A percentile compares a stretch with the other conserved stretches of the same genome.
phyloP scores from a whole-genome alignment of 2,888 invertebrate genomes.

The Acanthopleura granulata region DNA sequence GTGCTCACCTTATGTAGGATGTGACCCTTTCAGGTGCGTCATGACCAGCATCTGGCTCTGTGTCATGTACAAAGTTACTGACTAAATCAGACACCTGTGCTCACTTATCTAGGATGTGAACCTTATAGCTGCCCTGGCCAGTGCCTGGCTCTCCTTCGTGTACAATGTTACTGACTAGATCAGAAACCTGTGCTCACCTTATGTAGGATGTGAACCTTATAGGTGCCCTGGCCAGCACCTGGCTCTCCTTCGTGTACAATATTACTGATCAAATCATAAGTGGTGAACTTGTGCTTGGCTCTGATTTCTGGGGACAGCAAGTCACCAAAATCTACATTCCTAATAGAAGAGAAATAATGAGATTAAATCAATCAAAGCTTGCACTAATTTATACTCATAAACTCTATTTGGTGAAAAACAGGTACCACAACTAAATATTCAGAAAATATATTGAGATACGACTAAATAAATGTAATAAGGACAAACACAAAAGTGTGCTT shows the following conservation, averaged over 20 bases:
- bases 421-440: too few species aligned
- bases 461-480: too few species aligned
- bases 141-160: conserved; percentile 93
- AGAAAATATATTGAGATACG: too few species aligned
- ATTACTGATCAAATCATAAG: conserved; percentile 98
- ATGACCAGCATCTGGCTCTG: conserved; percentile 84
- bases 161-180: conserved; percentile 98
- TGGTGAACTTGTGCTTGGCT: conserved; percentile 76
- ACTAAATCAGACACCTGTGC: conserved; percentile 84
- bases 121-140: conserved; percentile 92
- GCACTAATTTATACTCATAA: too few species aligned
- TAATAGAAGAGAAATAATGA: conserved; percentile 69
- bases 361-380: background rate
- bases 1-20: conserved; percentile 81
- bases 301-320: conserved; percentile 86
- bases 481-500: too few species aligned
- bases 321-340: conserved; percentile 97
- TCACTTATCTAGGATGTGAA: conserved; percentile 87
- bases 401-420: too few species aligned
- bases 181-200: conserved; percentile 73
- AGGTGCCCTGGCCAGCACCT: conserved; percentile 84
- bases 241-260: conserved; percentile 99
- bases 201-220: conserved; percentile 93
- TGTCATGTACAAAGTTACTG: conserved; percentile 99
- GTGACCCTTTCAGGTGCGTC: conserved; percentile 96